Percentiles rank a stretch among this genome's conserved stretches.
Evolutionary conservation across 2,113 vertebrate species (phyloP).

Genomic region (Nicator chloris): DNA sequence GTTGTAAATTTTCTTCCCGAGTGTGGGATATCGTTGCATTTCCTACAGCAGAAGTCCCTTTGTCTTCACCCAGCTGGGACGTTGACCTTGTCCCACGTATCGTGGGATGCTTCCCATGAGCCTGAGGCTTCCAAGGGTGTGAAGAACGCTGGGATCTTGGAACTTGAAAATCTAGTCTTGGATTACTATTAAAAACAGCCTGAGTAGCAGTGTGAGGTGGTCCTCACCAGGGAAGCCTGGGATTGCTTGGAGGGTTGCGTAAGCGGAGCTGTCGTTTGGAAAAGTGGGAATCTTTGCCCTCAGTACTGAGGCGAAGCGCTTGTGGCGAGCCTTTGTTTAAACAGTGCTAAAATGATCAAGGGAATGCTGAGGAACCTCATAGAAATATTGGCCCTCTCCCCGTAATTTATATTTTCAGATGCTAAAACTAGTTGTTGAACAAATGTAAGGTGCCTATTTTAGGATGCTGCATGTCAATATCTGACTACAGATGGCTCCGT

Average conservation of each 20-base stretch:
- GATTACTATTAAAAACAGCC: background rate
- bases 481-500: constrained; percentile 73
- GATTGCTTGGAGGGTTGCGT: background rate
- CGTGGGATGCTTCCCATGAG: background rate
- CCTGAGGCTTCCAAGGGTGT: background rate
- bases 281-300: background rate
- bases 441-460: constrained; percentile 66
- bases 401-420: constrained; percentile 20
- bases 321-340: background rate
- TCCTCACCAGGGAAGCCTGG: background rate
- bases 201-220: background rate
- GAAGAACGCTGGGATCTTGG: background rate
- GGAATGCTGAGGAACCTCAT: background rate
- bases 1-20: background rate
- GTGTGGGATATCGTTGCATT: too few relatives aligned
- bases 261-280: background rate
- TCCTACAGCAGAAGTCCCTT: too few relatives aligned
- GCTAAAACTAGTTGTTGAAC: constrained; percentile 59
- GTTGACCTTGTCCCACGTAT: background rate
- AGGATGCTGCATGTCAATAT: constrained; percentile 64
- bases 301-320: background rate
- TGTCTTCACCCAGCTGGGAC: background rate
- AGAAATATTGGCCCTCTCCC: constrained; percentile 20
- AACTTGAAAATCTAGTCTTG: background rate
- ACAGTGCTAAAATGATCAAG: constrained; percentile 21